phyloP scores from a whole-genome alignment of 2,113 vertebrate genomes.

The Solea senegalensis region DNA sequence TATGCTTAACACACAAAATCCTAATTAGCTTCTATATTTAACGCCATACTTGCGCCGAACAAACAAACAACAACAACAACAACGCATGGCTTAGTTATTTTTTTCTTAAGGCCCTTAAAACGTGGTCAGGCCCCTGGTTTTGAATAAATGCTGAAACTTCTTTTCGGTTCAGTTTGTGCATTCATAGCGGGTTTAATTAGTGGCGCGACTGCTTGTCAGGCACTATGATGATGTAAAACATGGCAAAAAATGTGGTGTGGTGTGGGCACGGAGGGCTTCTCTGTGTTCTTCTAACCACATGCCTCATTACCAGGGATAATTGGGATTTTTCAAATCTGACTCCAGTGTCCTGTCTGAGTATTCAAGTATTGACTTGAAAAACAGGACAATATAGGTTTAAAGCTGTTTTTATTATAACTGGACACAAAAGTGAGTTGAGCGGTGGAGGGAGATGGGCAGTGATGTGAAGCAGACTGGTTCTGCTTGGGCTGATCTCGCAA shows the following conservation, averaged over 20 bases:
- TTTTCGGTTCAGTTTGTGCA: constrained; percentile 4
- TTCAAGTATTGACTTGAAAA: too few relatives aligned
- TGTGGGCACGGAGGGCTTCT: constrained; percentile 7
- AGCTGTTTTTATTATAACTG: too few relatives aligned
- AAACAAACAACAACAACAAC: not conserved
- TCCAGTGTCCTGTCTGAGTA: constrained; percentile 12
- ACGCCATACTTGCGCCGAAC: not conserved
- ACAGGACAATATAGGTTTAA: too few relatives aligned
- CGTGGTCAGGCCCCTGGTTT: constrained; percentile 1
- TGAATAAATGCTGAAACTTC: constrained; percentile 5
- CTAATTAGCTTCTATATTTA: not conserved
- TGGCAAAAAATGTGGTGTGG: not conserved
- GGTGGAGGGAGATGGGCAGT: too few relatives aligned
- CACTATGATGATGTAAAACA: constrained; percentile 6
- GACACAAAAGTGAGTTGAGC: too few relatives aligned
- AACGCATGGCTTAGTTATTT: not conserved
- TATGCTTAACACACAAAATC: not conserved
- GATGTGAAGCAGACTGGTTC: too few relatives aligned
- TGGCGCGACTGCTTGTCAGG: constrained; percentile 9
- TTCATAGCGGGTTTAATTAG: constrained; percentile 39
- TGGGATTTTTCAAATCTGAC: constrained; percentile 9
- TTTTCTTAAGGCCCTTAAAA: not conserved
- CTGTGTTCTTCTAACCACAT: not conserved
- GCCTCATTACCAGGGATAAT: constrained; percentile 27
- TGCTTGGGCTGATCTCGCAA: too few relatives aligned